Evolutionary conservation across 2,113 vertebrate species (phyloP).

Genomic region (Oreotragus oreotragus): DNA sequence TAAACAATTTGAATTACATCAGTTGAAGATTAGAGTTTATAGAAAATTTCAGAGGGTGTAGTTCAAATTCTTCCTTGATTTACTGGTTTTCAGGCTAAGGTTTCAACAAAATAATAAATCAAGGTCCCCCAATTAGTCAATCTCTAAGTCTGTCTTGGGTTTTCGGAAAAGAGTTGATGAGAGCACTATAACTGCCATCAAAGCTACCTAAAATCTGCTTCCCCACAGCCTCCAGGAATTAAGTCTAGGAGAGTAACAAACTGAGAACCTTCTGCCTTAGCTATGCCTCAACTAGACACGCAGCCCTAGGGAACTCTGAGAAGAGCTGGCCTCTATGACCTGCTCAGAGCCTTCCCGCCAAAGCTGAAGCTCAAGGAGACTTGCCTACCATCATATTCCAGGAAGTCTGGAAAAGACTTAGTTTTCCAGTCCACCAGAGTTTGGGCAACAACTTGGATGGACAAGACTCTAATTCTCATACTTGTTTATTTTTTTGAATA

Average conservation of each 20-base stretch:
- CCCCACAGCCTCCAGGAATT: background rate
- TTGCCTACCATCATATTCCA: background rate
- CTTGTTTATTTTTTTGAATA: background rate
- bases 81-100: background rate
- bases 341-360: background rate
- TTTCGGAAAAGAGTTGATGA: background rate
- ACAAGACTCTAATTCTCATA: background rate
- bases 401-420: background rate
- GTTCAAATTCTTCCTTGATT: background rate
- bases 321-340: background rate
- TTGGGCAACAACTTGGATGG: background rate
- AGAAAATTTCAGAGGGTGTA: background rate
- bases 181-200: background rate
- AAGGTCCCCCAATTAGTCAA: background rate
- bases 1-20: conserved; percentile 27
- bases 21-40: background rate
- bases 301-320: background rate
- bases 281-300: background rate
- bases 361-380: background rate
- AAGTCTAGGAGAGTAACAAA: background rate
- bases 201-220: background rate
- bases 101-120: conserved; percentile 23
- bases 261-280: background rate
- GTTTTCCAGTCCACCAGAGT: background rate
- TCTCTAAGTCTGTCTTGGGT: background rate